A percentile compares a stretch with the other conserved stretches of the same genome.
phyloP scores from a whole-genome alignment of 1,140 invertebrate species.

The Megathymus violae region DNA sequence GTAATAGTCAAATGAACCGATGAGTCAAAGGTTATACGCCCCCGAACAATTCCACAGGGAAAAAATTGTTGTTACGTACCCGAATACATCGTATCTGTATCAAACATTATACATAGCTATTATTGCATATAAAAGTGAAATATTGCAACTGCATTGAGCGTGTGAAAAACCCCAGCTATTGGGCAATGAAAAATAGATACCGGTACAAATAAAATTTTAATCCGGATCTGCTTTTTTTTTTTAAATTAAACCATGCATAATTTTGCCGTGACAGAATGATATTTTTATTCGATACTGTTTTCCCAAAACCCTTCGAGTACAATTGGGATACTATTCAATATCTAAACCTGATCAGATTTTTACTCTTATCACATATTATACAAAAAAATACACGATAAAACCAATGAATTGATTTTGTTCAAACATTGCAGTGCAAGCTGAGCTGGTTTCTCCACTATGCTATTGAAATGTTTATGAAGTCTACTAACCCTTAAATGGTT shows the following conservation, averaged over 20 bases:
- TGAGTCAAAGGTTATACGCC: conserved; percentile 12
- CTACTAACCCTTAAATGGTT: no score
- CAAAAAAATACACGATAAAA: no score
- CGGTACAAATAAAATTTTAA: conserved; percentile 20
- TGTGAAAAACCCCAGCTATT: conserved; percentile 29
- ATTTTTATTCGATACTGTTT: not conserved
- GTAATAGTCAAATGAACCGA: conserved; percentile 8
- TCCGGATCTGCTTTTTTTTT: conserved; percentile 19
- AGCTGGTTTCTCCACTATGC: no score
- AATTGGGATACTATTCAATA: not conserved
- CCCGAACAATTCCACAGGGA: conserved; percentile 26
- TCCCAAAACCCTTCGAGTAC: not conserved
- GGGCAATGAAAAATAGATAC: conserved; percentile 29
- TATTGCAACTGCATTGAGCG: conserved; percentile 33
- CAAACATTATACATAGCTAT: conserved; percentile 33
- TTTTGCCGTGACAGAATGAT: not conserved
- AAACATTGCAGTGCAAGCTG: no score
- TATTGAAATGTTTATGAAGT: no score
- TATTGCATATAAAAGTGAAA: conserved; percentile 36
- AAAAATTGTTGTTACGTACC: conserved; percentile 30
- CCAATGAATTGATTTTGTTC: no score
- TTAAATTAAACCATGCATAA: conserved; percentile 16
- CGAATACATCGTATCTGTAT: conserved; percentile 30
- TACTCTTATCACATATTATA: no score
- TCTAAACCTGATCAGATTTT: no score